Conservation (phyloP, 35 echinoderm and acorn worm genomes). For the Acanthaster planci region DNA sequence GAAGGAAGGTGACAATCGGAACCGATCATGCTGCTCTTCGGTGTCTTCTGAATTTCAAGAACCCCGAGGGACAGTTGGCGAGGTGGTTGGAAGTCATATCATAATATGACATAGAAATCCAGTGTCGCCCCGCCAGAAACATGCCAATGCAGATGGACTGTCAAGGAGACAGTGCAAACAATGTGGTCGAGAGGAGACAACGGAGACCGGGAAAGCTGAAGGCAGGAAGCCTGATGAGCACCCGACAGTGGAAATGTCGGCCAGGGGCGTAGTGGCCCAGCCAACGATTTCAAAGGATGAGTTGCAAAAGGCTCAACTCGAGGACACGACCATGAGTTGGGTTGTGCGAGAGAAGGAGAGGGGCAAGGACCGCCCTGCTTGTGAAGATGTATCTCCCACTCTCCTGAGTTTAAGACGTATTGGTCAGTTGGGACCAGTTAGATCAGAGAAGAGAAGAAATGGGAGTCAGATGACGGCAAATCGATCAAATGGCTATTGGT, state of each 20-base stretch:
- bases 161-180: constrained; percentile 38
- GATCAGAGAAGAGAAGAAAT: constrained; percentile 33
- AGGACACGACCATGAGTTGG: neutral
- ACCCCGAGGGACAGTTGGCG: constrained; percentile 60
- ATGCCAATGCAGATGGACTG: constrained; percentile 60
- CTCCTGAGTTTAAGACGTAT: too few relatives aligned
- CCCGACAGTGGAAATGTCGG: neutral
- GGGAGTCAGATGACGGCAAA: constrained; percentile 61
- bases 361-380: too few relatives aligned
- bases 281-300: neutral
- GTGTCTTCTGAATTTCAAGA: constrained; percentile 56
- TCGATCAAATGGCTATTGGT: constrained; percentile 27
- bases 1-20: constrained; percentile 22
- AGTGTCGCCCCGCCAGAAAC: constrained; percentile 28
- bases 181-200: neutral
- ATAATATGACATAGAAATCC: constrained; percentile 42
- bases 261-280: neutral
- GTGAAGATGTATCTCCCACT: too few relatives aligned
- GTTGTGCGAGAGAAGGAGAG: too few relatives aligned
- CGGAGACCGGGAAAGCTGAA: neutral
- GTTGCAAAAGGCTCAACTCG: neutral
- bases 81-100: constrained; percentile 42
- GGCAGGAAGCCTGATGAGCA: neutral
- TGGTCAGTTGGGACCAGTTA: constrained; percentile 11
- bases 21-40: constrained; percentile 55